phyloP scores from a whole-genome alignment of 2,888 invertebrate species.

The Dione juno region DNA sequence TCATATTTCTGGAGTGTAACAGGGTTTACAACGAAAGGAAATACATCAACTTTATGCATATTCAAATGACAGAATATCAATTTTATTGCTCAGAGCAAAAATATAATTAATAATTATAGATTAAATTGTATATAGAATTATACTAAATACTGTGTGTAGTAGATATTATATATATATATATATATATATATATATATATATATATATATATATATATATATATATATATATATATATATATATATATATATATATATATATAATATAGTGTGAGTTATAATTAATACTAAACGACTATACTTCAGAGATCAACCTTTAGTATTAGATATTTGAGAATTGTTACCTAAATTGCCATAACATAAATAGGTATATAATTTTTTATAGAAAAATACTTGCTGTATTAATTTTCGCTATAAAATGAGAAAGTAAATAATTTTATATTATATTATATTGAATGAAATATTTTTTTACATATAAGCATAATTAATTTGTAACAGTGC shows the following conservation, averaged over 20 bases:
- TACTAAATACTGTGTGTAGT: conserved; percentile 28
- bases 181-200: too few species aligned
- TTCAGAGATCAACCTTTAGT: conserved; percentile 15
- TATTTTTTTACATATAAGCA: conserved; percentile 23
- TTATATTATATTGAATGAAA: conserved; percentile 26
- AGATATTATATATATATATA: conserved; percentile 27
- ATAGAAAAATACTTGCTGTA: conserved; percentile 13
- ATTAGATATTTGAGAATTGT: conserved; percentile 17
- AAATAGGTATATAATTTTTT: conserved; percentile 24
- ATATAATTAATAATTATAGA: conserved; percentile 8
- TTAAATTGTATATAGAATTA: conserved; percentile 27
- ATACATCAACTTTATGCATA: neutral
- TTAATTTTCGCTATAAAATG: conserved; percentile 4
- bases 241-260: too few species aligned
- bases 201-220: too few species aligned
- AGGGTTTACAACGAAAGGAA: conserved; percentile 57
- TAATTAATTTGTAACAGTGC: conserved; percentile 23
- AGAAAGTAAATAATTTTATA: conserved; percentile 24
- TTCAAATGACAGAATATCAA: conserved; percentile 14
- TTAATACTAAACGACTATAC: conserved; percentile 13
- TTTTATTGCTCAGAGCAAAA: conserved; percentile 33
- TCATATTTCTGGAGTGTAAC: conserved; percentile 70
- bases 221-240: too few species aligned
- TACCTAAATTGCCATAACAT: conserved; percentile 36
- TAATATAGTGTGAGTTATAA: conserved; percentile 13